phyloP scores from a whole-genome alignment of 2,113 vertebrate genomes.

The Lepisosteus oculatus region DNA sequence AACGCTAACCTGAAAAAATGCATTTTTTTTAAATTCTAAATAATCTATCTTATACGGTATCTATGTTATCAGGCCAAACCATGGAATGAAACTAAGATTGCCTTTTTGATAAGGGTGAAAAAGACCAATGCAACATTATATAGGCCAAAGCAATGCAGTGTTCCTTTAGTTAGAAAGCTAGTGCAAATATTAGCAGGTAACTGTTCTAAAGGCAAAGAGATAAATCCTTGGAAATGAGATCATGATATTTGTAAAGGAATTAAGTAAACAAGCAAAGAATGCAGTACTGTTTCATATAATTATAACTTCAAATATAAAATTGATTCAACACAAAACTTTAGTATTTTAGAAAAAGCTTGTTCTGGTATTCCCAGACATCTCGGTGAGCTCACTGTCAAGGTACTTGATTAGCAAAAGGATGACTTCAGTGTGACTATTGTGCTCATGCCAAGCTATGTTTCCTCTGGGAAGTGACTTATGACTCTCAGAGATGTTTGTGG shows the following conservation, averaged over 20 bases:
- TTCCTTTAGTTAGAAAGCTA: slow-evolving; percentile 16
- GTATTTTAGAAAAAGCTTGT: background rate
- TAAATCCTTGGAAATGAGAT: slow-evolving; percentile 11
- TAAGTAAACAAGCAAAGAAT: background rate
- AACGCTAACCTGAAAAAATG: too few relatives aligned
- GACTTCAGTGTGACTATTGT: background rate
- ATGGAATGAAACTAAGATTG: background rate
- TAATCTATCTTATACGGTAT: background rate
- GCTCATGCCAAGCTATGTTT: slow-evolving; percentile 14
- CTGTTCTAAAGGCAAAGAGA: slow-evolving; percentile 1
- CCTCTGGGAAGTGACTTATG: slow-evolving; percentile 10
- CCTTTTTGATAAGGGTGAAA: slow-evolving; percentile 21
- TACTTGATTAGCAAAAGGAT: background rate
- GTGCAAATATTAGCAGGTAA: background rate
- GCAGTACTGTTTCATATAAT: background rate
- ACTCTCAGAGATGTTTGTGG: background rate
- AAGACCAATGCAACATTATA: slow-evolving; percentile 25
- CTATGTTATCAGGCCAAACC: background rate
- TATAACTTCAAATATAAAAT: background rate
- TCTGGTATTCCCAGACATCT: slow-evolving; percentile 5
- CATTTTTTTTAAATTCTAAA: too few relatives aligned
- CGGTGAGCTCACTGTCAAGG: background rate
- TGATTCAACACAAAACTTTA: background rate
- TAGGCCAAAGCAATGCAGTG: background rate
- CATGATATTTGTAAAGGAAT: slow-evolving; percentile 7